Evolutionary conservation across 1,140 invertebrate species (phyloP).

Genomic region (Drosophila biarmipes): DNA sequence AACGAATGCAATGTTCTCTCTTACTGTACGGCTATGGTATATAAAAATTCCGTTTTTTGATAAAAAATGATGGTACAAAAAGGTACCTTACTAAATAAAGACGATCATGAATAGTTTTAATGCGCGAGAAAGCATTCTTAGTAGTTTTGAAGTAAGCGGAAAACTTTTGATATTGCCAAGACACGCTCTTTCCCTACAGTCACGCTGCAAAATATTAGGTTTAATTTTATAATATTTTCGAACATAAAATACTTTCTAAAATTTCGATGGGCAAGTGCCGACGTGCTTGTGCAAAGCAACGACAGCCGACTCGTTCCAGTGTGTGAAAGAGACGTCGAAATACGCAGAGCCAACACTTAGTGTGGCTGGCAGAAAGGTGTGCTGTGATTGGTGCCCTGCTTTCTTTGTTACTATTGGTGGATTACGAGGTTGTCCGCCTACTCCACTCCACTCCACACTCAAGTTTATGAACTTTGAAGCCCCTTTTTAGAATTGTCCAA

Average conservation of each 20-base stretch:
- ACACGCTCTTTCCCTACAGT: no score
- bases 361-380: slow-evolving; percentile 40
- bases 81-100: no score
- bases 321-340: slow-evolving; percentile 36
- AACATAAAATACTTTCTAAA: slow-evolving; percentile 27
- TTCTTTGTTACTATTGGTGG: slow-evolving; percentile 64
- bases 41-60: no score
- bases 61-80: no score
- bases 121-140: background rate
- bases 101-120: no score
- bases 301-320: slow-evolving; percentile 11
- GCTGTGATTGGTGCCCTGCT: slow-evolving; percentile 64
- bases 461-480: background rate
- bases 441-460: slow-evolving; percentile 5
- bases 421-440: slow-evolving; percentile 26
- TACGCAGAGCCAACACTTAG: slow-evolving; percentile 28
- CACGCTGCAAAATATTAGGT: background rate
- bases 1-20: no score
- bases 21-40: no score
- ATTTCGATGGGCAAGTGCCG: slow-evolving; percentile 15
- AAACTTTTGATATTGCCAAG: background rate
- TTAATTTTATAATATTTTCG: slow-evolving; percentile 47
- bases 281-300: slow-evolving; percentile 6
- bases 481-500: background rate
- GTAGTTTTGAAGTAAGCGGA: background rate